A percentile compares a stretch with the other conserved stretches of the same genome.
Conservation (phyloP, 2,888 invertebrate genomes). For the Thereva nobilitata region DNA sequence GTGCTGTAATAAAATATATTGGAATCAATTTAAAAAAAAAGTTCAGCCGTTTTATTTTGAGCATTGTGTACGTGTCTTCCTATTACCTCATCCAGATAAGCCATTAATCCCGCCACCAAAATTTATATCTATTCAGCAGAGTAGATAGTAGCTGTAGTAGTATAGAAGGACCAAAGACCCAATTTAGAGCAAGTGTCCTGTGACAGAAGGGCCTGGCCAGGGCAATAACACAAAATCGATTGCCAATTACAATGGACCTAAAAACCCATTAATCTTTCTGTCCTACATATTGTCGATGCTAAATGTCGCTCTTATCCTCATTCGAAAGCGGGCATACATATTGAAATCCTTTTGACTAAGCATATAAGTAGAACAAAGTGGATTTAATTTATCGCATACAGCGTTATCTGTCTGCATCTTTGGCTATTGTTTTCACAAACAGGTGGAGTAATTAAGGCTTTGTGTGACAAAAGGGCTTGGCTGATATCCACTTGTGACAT, state of each 20-base stretch:
- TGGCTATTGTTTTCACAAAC: conserved; percentile 21
- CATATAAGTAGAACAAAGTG: conserved; percentile 11
- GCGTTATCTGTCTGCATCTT: conserved; percentile 14
- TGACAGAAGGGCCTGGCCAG: conserved; percentile 28
- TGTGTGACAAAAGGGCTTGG: too few species aligned
- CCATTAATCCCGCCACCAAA: conserved; percentile 28
- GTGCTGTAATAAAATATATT: too few species aligned
- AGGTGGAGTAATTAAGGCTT: conserved; percentile 6
- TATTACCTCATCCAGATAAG: conserved; percentile 9
- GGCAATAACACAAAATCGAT: conserved; percentile 39
- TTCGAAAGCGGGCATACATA: conserved; percentile 12
- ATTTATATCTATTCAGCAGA: conserved; percentile 29
- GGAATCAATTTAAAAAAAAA: too few species aligned
- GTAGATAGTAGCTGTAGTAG: conserved; percentile 4
- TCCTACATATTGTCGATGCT: conserved; percentile 35
- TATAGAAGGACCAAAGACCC: neutral
- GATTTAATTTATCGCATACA: conserved; percentile 26
- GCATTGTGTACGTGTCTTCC: conserved; percentile 7
- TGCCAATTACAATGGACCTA: conserved; percentile 41
- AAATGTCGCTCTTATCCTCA: conserved; percentile 35
- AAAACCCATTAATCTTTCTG: conserved; percentile 40
- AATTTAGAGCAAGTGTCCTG: conserved; percentile 25
- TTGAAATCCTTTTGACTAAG: neutral
- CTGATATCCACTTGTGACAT: too few species aligned
- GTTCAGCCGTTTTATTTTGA: neutral